Conservation (phyloP, 2,797 vertebrate genomes). For the Macropus fuliginosus region DNA sequence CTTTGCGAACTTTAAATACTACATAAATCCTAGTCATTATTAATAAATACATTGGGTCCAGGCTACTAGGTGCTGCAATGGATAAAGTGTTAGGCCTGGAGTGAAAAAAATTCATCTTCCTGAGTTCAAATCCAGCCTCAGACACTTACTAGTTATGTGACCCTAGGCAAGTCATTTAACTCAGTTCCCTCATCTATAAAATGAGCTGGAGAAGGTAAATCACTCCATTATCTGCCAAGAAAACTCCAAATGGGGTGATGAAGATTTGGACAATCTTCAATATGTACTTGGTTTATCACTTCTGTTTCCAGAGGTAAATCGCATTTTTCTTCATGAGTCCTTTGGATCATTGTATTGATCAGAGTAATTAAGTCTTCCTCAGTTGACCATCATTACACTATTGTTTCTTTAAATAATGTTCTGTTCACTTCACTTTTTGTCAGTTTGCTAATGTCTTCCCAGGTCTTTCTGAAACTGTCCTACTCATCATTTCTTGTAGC, state of each 20-base stretch:
- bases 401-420: no score
- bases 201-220: background rate
- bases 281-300: no score
- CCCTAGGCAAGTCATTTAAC: background rate
- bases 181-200: background rate
- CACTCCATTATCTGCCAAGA: background rate
- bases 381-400: no score
- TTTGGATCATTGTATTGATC: no score
- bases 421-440: no score
- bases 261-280: background rate
- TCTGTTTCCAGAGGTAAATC: no score
- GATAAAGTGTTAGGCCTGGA: background rate
- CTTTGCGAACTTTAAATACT: background rate
- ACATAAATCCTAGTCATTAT: background rate
- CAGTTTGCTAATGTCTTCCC: no score
- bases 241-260: background rate
- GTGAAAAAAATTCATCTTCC: background rate
- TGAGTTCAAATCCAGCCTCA: background rate
- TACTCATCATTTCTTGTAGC: no score
- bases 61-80: background rate
- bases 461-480: no score
- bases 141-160: background rate
- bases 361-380: no score
- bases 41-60: background rate
- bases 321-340: no score